Conservation (phyloP, 2,113 vertebrate genomes). For the sheep (Ovis aries) region DNA sequence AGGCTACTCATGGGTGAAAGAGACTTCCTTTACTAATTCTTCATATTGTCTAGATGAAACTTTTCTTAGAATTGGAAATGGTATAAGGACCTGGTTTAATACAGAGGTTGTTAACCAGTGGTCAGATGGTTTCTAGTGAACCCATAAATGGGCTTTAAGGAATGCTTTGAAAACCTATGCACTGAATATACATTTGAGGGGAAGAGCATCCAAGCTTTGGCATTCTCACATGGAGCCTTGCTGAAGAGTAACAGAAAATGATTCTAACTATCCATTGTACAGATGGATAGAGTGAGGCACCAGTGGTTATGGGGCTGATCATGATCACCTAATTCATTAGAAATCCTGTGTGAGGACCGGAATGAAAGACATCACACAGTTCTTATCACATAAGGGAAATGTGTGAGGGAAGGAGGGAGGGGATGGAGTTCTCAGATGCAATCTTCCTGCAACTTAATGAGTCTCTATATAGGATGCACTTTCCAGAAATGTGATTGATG, state of each 20-base stretch:
- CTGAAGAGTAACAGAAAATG: background rate
- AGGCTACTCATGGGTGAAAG: background rate
- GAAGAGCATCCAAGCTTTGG: background rate
- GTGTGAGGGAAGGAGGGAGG: background rate
- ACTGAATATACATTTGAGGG: background rate
- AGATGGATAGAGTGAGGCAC: background rate
- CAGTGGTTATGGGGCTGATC: background rate
- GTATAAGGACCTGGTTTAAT: background rate
- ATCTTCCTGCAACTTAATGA: background rate
- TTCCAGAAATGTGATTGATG: constrained; percentile 5
- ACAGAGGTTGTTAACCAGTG: background rate
- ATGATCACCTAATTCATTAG: background rate
- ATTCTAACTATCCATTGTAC: background rate
- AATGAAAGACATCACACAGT: background rate
- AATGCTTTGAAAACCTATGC: background rate
- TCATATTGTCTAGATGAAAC: background rate
- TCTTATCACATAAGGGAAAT: background rate
- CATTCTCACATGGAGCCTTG: background rate
- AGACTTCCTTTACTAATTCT: background rate
- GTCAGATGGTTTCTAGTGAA: background rate
- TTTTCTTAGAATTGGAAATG: background rate
- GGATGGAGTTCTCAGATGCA: background rate
- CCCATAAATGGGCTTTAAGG: background rate
- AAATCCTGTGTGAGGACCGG: background rate
- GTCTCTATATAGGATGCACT: background rate